Percentiles rank a stretch among this genome's conserved stretches.
Conservation (phyloP, 2,113 vertebrate species). For the Gavia stellata region DNA sequence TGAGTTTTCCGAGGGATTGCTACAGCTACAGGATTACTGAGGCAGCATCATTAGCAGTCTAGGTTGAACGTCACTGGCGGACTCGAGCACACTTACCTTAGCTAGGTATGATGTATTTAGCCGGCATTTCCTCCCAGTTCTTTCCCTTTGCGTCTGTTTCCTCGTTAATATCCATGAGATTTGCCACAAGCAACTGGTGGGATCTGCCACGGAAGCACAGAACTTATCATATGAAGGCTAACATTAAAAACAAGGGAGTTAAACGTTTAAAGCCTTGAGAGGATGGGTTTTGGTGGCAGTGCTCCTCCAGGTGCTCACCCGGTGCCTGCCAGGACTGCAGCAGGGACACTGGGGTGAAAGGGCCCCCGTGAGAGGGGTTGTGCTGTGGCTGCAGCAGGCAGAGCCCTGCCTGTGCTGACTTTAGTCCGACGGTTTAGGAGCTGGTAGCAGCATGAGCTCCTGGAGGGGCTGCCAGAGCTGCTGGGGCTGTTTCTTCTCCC, state of each 20-base stretch:
- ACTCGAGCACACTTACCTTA: background rate
- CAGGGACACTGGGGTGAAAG: background rate
- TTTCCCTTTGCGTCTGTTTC: background rate
- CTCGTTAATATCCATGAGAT: background rate
- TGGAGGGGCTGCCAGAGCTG: background rate
- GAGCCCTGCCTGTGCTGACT: background rate
- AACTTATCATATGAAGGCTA: background rate
- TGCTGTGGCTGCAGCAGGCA: background rate
- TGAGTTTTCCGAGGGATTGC: background rate
- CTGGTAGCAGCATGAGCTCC: background rate
- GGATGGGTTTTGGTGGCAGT: background rate
- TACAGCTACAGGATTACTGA: background rate
- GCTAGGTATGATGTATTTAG: background rate
- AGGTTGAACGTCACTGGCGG: background rate
- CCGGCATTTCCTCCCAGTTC: background rate
- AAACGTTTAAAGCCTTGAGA: background rate
- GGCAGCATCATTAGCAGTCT: background rate
- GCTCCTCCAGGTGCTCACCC: background rate
- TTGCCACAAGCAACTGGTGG: background rate
- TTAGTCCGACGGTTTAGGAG: background rate
- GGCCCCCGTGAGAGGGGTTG: background rate
- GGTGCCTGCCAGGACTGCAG: background rate
- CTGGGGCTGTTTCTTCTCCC: background rate
- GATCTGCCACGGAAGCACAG: background rate
- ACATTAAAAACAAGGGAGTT: background rate